These are phyloP conservation scores for Fregetta grallaria DNA, from an alignment of 2,113 vertebrate genomes.

Conservation along the genomic window DNA sequence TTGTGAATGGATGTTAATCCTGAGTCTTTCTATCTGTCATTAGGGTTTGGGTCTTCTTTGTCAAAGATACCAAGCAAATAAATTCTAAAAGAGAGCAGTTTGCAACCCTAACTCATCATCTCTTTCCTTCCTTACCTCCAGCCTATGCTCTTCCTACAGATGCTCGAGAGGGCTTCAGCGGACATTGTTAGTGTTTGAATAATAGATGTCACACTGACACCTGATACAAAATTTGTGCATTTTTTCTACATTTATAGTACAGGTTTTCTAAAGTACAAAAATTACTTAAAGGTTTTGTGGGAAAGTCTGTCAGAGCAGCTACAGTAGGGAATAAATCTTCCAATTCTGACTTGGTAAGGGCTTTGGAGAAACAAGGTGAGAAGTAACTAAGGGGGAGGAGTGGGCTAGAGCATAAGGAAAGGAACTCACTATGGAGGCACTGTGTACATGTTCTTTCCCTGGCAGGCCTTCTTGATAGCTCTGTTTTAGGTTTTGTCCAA, in stretches of 20 bases:
- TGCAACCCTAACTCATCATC: background rate
- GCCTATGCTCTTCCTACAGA: background rate
- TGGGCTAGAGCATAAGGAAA: background rate
- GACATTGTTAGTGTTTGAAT: background rate
- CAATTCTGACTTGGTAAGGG: background rate
- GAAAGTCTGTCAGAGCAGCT: background rate
- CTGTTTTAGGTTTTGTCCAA: background rate
- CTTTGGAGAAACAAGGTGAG: background rate
- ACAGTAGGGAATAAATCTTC: background rate
- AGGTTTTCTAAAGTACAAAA: slow-evolving; percentile 14
- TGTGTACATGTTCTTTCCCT: background rate
- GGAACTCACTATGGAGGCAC: background rate
- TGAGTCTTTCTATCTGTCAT: background rate
- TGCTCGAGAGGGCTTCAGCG: background rate
- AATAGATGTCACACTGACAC: background rate
- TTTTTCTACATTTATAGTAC: background rate
- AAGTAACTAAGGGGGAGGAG: background rate
- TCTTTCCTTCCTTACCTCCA: background rate
- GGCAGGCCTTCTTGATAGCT: background rate
- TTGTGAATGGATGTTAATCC: slow-evolving; percentile 6
- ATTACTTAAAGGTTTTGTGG: background rate
- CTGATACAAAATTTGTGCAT: background rate
- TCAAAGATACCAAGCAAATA: background rate
- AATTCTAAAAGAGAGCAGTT: background rate
- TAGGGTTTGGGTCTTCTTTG: background rate